Evolutionary conservation across 92 coral and sea anemone genomes (phyloP).

Genomic region (Meandrina meandrites): DNA sequence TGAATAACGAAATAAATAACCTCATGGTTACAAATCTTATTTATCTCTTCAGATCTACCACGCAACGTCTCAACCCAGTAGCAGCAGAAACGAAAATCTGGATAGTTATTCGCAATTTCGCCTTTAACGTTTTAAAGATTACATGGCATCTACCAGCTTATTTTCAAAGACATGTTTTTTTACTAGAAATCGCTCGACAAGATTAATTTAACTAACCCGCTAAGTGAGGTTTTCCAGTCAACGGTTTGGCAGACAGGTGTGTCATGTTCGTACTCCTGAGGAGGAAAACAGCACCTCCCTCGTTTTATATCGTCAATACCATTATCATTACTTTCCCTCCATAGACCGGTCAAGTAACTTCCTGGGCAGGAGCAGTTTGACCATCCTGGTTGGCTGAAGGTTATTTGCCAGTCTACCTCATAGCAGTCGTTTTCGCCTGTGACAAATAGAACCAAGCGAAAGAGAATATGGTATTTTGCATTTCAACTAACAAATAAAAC

Average conservation of each 20-base stretch:
- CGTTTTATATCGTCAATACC: not conserved
- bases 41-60: no score
- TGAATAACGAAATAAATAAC: no score
- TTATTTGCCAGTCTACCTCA: not conserved
- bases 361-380: not conserved
- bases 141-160: no score
- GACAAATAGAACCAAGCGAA: not conserved
- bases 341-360: not conserved
- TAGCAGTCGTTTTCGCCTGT: not conserved
- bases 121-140: no score
- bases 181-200: not conserved
- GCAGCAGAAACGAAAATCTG: no score
- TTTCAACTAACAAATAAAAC: not conserved
- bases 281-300: slow-evolving; percentile 19
- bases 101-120: no score
- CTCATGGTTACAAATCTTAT: no score
- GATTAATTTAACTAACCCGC: not conserved
- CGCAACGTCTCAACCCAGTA: no score
- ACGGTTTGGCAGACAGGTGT: not conserved
- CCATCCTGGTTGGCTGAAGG: not conserved
- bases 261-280: slow-evolving; percentile 15
- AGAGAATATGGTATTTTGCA: not conserved
- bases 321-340: not conserved
- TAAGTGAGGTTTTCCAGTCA: slow-evolving; percentile 20
- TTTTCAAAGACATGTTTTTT: not conserved